These are phyloP conservation scores for Diabrotica undecimpunctata DNA, from an alignment of 1,140 invertebrate species.

Conservation along the genomic window DNA sequence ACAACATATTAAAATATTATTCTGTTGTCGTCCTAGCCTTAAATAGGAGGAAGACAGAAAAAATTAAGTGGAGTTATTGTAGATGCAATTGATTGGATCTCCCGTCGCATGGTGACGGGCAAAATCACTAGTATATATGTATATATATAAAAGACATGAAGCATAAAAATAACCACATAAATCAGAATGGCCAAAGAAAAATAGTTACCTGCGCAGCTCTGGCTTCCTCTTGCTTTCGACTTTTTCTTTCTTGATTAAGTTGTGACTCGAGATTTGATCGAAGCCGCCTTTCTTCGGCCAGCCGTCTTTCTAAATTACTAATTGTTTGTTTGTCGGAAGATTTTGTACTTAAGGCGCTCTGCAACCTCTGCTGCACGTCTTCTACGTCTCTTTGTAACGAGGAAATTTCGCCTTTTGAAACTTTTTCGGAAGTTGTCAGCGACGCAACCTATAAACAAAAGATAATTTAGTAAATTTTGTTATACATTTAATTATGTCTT, in stretches of 20 bases:
- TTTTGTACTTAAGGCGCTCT: slow-evolving; percentile 56
- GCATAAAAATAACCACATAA: too few species aligned
- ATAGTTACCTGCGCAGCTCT: slow-evolving; percentile 57
- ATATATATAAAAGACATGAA: too few species aligned
- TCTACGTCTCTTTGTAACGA: slow-evolving; percentile 80
- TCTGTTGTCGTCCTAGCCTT: too few species aligned
- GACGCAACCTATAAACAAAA: slow-evolving; percentile 41
- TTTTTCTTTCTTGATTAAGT: slow-evolving; percentile 70
- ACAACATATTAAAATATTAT: too few species aligned
- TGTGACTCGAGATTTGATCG: slow-evolving; percentile 72
- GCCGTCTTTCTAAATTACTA: slow-evolving; percentile 69
- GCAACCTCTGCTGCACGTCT: slow-evolving; percentile 67
- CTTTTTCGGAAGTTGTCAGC: slow-evolving; percentile 63
- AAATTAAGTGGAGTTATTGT: too few species aligned
- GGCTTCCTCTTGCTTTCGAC: slow-evolving; percentile 63
- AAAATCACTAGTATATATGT: too few species aligned
- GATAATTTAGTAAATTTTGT: neutral
- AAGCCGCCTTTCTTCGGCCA: slow-evolving; percentile 79
- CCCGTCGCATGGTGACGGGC: too few species aligned
- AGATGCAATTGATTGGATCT: too few species aligned
- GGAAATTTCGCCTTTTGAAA: slow-evolving; percentile 68
- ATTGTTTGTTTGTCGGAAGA: slow-evolving; percentile 77
- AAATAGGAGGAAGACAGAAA: too few species aligned
- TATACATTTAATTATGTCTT: too few species aligned
- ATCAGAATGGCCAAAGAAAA: too few species aligned